Evolutionary conservation across 1,140 invertebrate genomes (phyloP).

Genomic region (Cotesia vestalis): DNA sequence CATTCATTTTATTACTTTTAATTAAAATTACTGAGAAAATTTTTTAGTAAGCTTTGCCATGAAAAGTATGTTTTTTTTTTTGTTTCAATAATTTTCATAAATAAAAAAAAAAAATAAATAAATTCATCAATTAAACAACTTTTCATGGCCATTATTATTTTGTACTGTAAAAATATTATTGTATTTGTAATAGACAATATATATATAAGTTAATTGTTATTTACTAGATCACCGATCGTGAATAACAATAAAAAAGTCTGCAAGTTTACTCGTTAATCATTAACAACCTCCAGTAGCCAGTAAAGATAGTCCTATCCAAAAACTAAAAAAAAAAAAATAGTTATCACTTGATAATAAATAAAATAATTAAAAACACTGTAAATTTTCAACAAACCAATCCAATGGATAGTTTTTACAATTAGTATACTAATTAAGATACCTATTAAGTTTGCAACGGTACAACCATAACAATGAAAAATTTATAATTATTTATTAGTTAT

Average conservation of each 20-base stretch:
- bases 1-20: no score
- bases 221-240: neutral
- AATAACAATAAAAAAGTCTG: neutral
- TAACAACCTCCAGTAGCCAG: neutral
- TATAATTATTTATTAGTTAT: neutral
- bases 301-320: neutral
- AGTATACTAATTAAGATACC: neutral
- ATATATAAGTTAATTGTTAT: slow-evolving; percentile 30
- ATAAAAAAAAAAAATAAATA: slow-evolving; percentile 39
- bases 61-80: no score
- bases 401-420: neutral
- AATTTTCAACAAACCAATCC: neutral
- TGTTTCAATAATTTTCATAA: no score
- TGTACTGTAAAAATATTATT: slow-evolving; percentile 38
- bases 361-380: neutral
- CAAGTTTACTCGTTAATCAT: neutral
- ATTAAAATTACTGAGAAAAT: no score
- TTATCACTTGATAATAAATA: neutral
- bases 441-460: slow-evolving; percentile 15
- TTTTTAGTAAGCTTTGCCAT: no score
- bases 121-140: slow-evolving; percentile 28
- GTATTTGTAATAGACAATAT: slow-evolving; percentile 39
- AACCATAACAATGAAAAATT: neutral
- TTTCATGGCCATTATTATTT: slow-evolving; percentile 35
- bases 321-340: neutral